These are phyloP conservation scores for Aphis gossypii DNA, from an alignment of 1,140 invertebrate species.

Conservation along the genomic window DNA sequence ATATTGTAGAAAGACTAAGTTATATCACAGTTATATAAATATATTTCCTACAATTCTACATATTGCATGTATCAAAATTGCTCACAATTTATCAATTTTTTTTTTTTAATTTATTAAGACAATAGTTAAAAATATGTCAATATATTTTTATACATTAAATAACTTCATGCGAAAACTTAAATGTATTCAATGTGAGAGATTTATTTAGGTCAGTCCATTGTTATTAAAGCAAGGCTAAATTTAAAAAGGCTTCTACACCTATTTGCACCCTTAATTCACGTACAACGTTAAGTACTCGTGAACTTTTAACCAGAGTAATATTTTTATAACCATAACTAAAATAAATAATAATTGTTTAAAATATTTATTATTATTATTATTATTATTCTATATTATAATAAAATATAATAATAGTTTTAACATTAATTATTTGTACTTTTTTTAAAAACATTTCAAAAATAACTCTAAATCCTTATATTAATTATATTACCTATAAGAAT, in stretches of 20 bases:
- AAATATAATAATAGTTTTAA: not conserved
- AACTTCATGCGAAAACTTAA: not conserved
- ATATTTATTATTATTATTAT: constrained; percentile 3
- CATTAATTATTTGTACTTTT: not conserved
- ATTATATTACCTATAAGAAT: not conserved
- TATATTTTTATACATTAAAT: not conserved
- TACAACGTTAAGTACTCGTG: not conserved
- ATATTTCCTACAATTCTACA: not conserved
- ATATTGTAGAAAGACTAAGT: not conserved
- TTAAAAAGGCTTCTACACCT: constrained; percentile 42
- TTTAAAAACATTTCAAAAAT: not conserved
- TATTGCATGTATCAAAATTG: not conserved
- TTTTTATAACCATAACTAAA: not conserved
- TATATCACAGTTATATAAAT: not conserved
- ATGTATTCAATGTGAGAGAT: not conserved
- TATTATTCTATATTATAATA: not conserved
- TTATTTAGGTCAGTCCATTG: constrained; percentile 41
- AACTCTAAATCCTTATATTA: not conserved
- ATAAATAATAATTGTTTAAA: not conserved
- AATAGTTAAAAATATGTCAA: not conserved
- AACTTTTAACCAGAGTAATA: constrained; percentile 12
- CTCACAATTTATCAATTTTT: not conserved
- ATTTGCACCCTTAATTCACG: not conserved
- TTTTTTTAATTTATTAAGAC: not conserved
- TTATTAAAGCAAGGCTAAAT: constrained; percentile 40